Evolutionary conservation across 2,888 invertebrate species (phyloP).

Genomic region (Azorinus chamasolen): DNA sequence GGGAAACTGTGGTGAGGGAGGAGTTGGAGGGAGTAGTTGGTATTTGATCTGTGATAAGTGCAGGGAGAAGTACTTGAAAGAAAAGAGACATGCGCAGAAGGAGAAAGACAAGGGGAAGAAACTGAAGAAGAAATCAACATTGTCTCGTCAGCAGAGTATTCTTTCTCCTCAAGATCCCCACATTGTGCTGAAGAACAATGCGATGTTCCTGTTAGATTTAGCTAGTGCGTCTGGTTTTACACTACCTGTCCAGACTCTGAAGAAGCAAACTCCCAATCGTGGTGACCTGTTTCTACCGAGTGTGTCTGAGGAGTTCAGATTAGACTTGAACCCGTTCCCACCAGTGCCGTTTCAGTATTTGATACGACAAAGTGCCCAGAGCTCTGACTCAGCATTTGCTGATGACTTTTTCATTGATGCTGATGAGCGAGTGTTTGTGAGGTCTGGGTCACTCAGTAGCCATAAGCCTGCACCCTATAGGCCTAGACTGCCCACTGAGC

Average conservation of each 20-base stretch:
- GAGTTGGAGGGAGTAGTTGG: slow-evolving; percentile 92
- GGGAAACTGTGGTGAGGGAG: slow-evolving; percentile 95
- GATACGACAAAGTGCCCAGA: slow-evolving; percentile 79
- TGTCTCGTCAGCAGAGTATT: slow-evolving; percentile 79
- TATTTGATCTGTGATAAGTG: slow-evolving; percentile 97
- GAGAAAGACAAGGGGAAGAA: slow-evolving; percentile 85
- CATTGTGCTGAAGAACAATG: slow-evolving; percentile 95
- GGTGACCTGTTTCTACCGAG: slow-evolving; percentile 81
- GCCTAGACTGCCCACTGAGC: slow-evolving; percentile 82
- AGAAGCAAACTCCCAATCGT: slow-evolving; percentile 62
- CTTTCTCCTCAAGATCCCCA: slow-evolving; percentile 88
- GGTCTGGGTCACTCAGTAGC: slow-evolving; percentile 81
- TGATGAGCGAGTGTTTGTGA: slow-evolving; percentile 80
- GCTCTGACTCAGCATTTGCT: slow-evolving; percentile 84
- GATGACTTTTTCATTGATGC: slow-evolving; percentile 84
- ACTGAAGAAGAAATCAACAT: slow-evolving; percentile 77
- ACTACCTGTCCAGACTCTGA: slow-evolving; percentile 78
- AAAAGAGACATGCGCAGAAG: slow-evolving; percentile 79
- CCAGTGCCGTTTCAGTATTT: slow-evolving; percentile 83
- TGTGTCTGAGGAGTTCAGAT: slow-evolving; percentile 80
- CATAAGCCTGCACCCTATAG: slow-evolving; percentile 67
- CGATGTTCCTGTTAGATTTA: slow-evolving; percentile 96
- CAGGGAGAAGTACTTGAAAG: slow-evolving; percentile 91
- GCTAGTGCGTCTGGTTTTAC: slow-evolving; percentile 91
- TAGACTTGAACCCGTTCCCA: slow-evolving; percentile 82